A percentile compares a stretch with the other conserved stretches of the same genome.
phyloP scores from a whole-genome alignment of 1,140 invertebrate species.

The Drosophila tristis region DNA sequence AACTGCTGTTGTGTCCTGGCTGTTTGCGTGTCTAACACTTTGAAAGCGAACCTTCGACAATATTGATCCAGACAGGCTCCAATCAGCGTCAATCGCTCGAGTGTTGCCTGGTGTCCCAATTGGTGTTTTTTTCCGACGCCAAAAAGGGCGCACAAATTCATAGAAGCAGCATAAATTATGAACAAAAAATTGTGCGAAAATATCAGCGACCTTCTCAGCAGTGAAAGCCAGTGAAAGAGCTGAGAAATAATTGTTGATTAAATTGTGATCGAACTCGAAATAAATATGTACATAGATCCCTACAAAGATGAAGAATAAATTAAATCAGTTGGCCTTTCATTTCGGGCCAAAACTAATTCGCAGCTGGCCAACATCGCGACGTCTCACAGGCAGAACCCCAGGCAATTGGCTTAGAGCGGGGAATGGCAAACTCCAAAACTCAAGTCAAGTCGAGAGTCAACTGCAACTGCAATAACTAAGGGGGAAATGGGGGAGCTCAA shows the following conservation, averaged over 20 bases:
- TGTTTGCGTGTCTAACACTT: slow-evolving; percentile 42
- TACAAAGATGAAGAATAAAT: slow-evolving; percentile 23
- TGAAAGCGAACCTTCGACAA: slow-evolving; percentile 22
- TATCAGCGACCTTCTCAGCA: too few species aligned
- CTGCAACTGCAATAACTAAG: slow-evolving; percentile 54
- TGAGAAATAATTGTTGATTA: too few species aligned
- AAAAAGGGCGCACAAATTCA: neutral
- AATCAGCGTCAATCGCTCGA: slow-evolving; percentile 48
- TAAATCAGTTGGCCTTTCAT: slow-evolving; percentile 36
- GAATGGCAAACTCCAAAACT: slow-evolving; percentile 7
- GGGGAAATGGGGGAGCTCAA: slow-evolving; percentile 12
- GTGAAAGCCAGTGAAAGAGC: too few species aligned
- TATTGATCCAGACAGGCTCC: slow-evolving; percentile 36
- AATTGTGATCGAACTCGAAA: too few species aligned
- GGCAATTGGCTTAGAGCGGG: slow-evolving; percentile 17
- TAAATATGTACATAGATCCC: too few species aligned
- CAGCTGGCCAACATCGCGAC: slow-evolving; percentile 11
- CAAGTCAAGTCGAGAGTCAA: slow-evolving; percentile 43
- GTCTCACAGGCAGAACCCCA: neutral
- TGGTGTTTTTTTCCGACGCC: neutral
- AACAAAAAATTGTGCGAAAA: too few species aligned
- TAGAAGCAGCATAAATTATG: neutral
- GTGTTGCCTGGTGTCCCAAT: slow-evolving; percentile 1
- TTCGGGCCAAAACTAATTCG: slow-evolving; percentile 41
- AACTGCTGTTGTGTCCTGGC: slow-evolving; percentile 21